Evolutionary conservation across 1,140 invertebrate species (phyloP).

Genomic region (Drosophila auraria): DNA sequence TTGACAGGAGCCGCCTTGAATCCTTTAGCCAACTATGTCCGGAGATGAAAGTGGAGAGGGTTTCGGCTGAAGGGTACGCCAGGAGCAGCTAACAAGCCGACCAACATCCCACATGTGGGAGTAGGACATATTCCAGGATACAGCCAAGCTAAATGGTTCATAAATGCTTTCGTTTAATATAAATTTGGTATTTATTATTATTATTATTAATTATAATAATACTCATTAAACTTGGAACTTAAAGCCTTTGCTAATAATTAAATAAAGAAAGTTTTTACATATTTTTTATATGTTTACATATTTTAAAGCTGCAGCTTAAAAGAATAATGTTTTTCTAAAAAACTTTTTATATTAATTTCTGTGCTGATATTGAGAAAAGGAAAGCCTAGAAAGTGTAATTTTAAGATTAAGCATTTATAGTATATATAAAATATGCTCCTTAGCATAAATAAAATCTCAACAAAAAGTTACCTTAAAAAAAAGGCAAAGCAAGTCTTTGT

Average conservation of each 20-base stretch:
- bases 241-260: not conserved
- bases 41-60: not conserved
- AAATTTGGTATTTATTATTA: not conserved
- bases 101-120: constrained; percentile 9
- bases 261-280: no score
- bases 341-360: no score
- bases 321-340: no score
- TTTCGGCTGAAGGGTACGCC: not conserved
- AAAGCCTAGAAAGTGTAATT: no score
- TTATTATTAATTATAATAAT: no score
- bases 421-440: no score
- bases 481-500: not conserved
- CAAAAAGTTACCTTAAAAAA: not conserved
- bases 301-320: no score
- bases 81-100: constrained; percentile 38
- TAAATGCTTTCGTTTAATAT: no score
- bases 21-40: constrained; percentile 32
- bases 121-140: not conserved
- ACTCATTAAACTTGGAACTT: no score
- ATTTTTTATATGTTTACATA: not conserved
- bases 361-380: no score
- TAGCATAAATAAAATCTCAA: not conserved
- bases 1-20: constrained; percentile 40
- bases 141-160: constrained; percentile 10
- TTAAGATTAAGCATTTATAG: no score